Conservation (phyloP, 2,888 invertebrate species). For the Napeogenes sylphis region DNA sequence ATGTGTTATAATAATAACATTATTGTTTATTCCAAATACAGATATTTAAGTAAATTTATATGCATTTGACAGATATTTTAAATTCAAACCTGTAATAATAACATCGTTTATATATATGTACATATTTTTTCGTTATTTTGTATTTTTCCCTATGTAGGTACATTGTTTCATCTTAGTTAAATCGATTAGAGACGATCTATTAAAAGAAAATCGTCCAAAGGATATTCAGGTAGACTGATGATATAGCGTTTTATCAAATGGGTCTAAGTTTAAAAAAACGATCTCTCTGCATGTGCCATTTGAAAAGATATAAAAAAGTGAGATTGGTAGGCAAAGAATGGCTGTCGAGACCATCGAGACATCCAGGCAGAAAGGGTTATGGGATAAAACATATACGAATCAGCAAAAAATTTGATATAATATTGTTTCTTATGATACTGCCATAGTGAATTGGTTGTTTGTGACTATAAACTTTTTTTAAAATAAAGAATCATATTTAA, state of each 20-base stretch:
- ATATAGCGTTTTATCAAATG: constrained; percentile 71
- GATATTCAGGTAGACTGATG: constrained; percentile 70
- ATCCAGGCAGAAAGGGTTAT: constrained; percentile 71
- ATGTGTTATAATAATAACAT: no score
- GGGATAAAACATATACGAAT: constrained; percentile 55
- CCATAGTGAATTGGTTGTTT: constrained; percentile 38
- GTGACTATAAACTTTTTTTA: not conserved
- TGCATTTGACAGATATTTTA: no score
- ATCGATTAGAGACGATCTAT: constrained; percentile 71
- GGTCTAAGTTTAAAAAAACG: constrained; percentile 57
- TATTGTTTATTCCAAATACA: no score
- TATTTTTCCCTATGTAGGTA: no score
- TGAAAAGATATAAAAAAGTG: constrained; percentile 71
- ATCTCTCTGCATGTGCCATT: constrained; percentile 76
- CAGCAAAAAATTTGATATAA: constrained; percentile 64
- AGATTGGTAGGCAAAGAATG: constrained; percentile 68
- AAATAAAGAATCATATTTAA: not conserved
- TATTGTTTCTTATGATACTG: constrained; percentile 47
- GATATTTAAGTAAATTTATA: no score
- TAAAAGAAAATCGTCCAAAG: constrained; percentile 60
- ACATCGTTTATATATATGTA: no score
- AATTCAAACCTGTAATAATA: no score
- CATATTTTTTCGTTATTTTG: no score
- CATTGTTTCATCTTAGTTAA: constrained; percentile 38
- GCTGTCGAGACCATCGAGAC: constrained; percentile 19